phyloP scores from a whole-genome alignment of 2,888 invertebrate genomes.

The Penaeus monodon region DNA sequence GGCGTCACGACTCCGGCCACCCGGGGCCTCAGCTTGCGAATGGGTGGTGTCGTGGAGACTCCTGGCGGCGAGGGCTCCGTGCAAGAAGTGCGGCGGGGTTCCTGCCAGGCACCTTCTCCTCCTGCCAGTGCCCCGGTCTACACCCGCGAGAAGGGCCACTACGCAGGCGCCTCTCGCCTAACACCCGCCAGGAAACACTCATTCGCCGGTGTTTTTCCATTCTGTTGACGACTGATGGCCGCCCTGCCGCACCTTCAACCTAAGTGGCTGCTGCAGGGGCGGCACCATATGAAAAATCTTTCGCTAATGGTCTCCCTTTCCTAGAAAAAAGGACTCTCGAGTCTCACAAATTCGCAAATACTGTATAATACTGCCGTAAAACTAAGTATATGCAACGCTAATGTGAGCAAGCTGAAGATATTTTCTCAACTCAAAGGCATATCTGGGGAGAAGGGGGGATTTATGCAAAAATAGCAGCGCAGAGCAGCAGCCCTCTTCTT shows the following conservation, averaged over 20 bases:
- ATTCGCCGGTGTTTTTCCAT: constrained; percentile 54
- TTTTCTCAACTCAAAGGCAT: too few relatives aligned
- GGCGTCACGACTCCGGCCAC: background rate
- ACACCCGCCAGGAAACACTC: constrained; percentile 31
- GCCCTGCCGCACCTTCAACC: constrained; percentile 30
- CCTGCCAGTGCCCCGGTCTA: constrained; percentile 37
- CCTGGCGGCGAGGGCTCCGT: constrained; percentile 33
- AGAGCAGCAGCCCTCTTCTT: too few relatives aligned
- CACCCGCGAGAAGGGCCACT: constrained; percentile 25
- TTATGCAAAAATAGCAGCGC: too few relatives aligned
- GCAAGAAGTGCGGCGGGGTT: constrained; percentile 22
- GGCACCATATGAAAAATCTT: constrained; percentile 33
- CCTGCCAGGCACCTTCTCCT: constrained; percentile 19
- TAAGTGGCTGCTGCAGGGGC: constrained; percentile 44
- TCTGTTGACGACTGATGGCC: constrained; percentile 42
- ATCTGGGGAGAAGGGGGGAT: too few relatives aligned
- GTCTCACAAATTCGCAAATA: too few relatives aligned
- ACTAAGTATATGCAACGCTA: too few relatives aligned
- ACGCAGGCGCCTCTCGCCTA: constrained; percentile 41
- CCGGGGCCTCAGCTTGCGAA: background rate
- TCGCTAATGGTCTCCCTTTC: background rate
- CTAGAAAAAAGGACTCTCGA: constrained; percentile 13
- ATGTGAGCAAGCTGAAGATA: too few relatives aligned
- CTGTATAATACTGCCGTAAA: too few relatives aligned
- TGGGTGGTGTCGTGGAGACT: constrained; percentile 1